Evolutionary conservation across 1,140 invertebrate genomes (phyloP).

Genomic region (Rhopalosiphum padi): DNA sequence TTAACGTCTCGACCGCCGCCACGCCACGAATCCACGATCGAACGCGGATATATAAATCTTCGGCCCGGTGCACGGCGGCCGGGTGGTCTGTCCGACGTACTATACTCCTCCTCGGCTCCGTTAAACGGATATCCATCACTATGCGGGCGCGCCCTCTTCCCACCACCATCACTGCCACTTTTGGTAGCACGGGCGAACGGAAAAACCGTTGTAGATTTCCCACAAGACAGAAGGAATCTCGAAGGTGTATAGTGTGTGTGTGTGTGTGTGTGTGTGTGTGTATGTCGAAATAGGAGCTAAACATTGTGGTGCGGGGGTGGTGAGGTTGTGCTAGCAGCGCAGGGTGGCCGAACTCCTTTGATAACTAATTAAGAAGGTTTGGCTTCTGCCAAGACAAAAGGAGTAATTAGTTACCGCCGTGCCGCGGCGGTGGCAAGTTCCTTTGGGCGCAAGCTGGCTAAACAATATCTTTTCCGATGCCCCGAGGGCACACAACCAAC

Average conservation of each 20-base stretch:
- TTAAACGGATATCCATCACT: conserved; percentile 50
- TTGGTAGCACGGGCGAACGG: not conserved
- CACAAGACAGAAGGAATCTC: conserved; percentile 47
- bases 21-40: conserved; percentile 5
- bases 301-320: not conserved
- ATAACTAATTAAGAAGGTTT: conserved; percentile 58
- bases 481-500: conserved; percentile 49
- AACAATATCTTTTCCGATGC: conserved; percentile 58
- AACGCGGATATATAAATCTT: not conserved
- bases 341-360: conserved; percentile 51
- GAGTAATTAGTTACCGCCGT: conserved; percentile 51
- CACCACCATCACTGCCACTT: not conserved
- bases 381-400: conserved; percentile 56
- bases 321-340: not conserved
- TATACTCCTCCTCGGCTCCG: not conserved
- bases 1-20: not conserved
- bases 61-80: not conserved
- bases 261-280: not conserved
- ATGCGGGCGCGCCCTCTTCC: not conserved
- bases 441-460: conserved; percentile 54
- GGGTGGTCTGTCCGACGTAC: conserved; percentile 28
- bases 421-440: conserved; percentile 14
- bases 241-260: not conserved
- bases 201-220: conserved; percentile 52
- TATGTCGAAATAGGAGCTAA: conserved; percentile 5